A percentile compares a stretch with the other conserved stretches of the same genome.
Evolutionary conservation across 2,888 invertebrate species (phyloP).

Genomic region (Macropis europaea): DNA sequence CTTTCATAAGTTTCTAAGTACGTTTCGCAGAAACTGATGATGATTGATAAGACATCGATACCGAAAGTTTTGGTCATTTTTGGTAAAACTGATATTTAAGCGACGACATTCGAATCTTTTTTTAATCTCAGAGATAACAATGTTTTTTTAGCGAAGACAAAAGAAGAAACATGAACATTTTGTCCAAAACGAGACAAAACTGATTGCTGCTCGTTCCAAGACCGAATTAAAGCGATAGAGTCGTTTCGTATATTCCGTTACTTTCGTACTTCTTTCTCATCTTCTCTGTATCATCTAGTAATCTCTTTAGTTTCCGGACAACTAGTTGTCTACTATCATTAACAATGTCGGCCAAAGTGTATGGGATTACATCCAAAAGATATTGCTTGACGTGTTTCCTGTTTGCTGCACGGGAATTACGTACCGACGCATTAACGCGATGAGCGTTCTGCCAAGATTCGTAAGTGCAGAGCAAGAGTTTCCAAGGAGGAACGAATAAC

Average conservation of each 20-base stretch:
- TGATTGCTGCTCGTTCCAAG: conserved; percentile 46
- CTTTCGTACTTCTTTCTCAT: conserved; percentile 1
- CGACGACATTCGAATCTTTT: conserved; percentile 21
- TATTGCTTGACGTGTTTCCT: not conserved
- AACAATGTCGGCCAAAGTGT: conserved; percentile 15
- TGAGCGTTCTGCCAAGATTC: conserved; percentile 11
- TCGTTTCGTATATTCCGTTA: conserved; percentile 45
- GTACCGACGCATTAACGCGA: conserved; percentile 33
- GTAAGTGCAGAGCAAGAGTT: conserved; percentile 1
- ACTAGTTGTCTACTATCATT: not conserved
- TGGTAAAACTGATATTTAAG: not conserved
- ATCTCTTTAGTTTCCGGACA: conserved; percentile 24
- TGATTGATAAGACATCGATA: no score
- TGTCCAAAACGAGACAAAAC: conserved; percentile 14
- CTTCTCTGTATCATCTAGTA: conserved; percentile 4
- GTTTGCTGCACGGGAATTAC: not conserved
- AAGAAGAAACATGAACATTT: conserved; percentile 17
- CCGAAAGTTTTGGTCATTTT: not conserved
- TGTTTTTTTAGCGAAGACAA: not conserved
- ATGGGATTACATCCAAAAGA: conserved; percentile 7
- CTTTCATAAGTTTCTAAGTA: not conserved
- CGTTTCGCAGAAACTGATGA: not conserved
- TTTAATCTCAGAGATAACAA: conserved; percentile 21
- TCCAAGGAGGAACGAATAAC: not conserved
- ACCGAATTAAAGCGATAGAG: conserved; percentile 68